Evolutionary conservation across 2,797 vertebrate genomes (phyloP).

Genomic region (Pangasius djambal): DNA sequence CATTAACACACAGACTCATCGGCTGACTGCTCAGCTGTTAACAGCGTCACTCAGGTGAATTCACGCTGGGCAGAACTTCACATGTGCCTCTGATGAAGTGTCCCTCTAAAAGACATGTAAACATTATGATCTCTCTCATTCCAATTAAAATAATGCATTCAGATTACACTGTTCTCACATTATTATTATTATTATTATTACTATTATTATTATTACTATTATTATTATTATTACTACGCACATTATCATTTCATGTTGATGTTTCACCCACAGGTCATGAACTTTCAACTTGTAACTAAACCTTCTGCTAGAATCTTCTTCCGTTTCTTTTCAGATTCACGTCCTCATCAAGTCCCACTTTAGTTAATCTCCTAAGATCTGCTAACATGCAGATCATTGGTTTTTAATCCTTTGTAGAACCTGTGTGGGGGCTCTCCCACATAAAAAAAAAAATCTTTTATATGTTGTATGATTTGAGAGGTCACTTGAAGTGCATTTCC

Average conservation of each 20-base stretch:
- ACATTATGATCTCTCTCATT: neutral
- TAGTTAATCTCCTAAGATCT: neutral
- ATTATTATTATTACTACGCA: neutral
- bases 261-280: neutral
- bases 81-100: neutral
- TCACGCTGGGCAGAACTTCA: neutral
- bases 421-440: neutral
- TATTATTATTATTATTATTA: neutral
- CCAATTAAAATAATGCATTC: neutral
- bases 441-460: neutral
- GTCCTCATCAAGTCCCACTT: neutral
- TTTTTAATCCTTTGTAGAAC: neutral
- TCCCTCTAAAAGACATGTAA: neutral
- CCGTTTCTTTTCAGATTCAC: neutral
- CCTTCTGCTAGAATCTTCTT: neutral
- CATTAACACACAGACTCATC: neutral
- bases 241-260: neutral
- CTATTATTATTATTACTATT: too few relatives aligned
- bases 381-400: neutral
- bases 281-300: neutral
- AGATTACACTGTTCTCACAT: neutral
- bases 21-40: neutral
- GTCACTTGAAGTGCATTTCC: constrained; percentile 47
- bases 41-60: neutral
- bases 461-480: constrained; percentile 24